Conservation (phyloP, 2,797 vertebrate genomes). For the Platalea minor region DNA sequence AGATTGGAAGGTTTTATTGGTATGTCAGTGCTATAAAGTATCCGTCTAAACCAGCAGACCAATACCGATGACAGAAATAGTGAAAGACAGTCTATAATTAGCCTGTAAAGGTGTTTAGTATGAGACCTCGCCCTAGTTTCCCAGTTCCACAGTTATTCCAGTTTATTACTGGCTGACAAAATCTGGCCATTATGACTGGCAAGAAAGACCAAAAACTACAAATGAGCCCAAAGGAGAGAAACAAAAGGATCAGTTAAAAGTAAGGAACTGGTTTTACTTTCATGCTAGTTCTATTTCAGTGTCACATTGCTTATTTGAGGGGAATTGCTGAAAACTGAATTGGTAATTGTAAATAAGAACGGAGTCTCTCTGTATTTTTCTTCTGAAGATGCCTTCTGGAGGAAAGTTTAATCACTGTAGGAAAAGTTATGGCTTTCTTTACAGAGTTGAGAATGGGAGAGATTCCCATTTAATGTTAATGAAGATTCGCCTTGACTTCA, state of each 20-base stretch:
- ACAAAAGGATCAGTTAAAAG: not conserved
- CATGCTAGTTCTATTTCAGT: not conserved
- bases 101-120: not conserved
- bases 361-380: not conserved
- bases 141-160: not conserved
- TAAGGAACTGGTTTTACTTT: not conserved
- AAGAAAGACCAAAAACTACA: not conserved
- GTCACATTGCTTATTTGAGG: not conserved
- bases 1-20: conserved; percentile 21
- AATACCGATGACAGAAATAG: not conserved
- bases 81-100: not conserved
- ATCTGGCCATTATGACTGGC: not conserved
- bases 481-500: not conserved
- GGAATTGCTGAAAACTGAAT: not conserved
- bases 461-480: not conserved
- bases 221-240: not conserved
- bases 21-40: not conserved
- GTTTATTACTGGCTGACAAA: not conserved
- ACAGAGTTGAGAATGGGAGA: not conserved
- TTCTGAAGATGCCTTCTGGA: not conserved
- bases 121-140: not conserved
- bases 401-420: not conserved
- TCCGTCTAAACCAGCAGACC: not conserved
- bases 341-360: not conserved
- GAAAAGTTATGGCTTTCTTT: not conserved